A percentile compares a stretch with the other conserved stretches of the same genome.
phyloP scores from a whole-genome alignment of 2,797 vertebrate species.

The Falco novaeseelandiae region DNA sequence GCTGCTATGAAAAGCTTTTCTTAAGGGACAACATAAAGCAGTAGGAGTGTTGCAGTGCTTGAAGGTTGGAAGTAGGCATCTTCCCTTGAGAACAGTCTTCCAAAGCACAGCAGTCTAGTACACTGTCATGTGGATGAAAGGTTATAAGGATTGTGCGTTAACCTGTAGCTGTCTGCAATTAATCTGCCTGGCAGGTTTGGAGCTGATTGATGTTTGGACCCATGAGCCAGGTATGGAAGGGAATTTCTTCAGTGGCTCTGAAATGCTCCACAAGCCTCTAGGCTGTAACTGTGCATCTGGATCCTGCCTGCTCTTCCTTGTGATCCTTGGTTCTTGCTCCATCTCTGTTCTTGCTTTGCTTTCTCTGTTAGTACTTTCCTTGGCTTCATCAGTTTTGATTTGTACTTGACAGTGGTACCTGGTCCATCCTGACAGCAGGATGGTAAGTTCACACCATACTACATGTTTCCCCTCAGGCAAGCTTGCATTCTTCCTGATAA shows the following conservation, averaged over 20 bases:
- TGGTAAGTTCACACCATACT: neutral
- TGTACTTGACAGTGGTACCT: neutral
- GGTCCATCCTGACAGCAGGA: neutral
- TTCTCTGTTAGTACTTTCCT: neutral
- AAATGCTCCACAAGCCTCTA: neutral
- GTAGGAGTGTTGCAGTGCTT: conserved; percentile 26
- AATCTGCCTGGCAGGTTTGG: neutral
- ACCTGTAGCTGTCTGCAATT: neutral
- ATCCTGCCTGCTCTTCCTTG: neutral
- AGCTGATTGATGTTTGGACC: neutral
- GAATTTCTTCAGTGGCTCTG: neutral
- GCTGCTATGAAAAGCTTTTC: conserved; percentile 38
- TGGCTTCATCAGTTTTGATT: neutral
- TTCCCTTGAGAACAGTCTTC: conserved; percentile 7
- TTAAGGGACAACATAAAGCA: conserved; percentile 27
- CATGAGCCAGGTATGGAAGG: neutral
- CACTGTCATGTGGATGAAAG: neutral
- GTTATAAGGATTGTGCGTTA: neutral
- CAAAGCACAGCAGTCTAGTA: neutral
- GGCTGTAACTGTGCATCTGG: neutral
- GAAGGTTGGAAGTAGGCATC: conserved; percentile 24
- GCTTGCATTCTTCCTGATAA: neutral
- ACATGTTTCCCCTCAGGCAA: neutral
- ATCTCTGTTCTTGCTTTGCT: neutral
- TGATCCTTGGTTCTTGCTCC: neutral